phyloP scores from a whole-genome alignment of 2,797 vertebrate species.

The Tokudaia muenninki region DNA sequence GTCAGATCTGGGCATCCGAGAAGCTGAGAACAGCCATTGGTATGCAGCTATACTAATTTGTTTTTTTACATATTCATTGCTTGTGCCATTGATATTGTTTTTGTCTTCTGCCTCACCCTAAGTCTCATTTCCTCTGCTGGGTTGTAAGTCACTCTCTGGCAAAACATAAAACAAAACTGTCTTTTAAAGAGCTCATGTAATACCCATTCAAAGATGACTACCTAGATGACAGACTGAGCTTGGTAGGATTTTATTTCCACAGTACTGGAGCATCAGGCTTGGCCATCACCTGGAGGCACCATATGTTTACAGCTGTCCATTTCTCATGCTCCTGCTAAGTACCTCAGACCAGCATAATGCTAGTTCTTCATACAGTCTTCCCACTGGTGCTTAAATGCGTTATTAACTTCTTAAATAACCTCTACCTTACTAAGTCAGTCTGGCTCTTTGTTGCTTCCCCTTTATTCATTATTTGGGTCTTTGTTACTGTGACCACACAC shows the following conservation, averaged over 20 bases:
- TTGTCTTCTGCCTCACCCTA: not conserved
- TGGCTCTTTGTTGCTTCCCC: not conserved
- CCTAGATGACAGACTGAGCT: not conserved
- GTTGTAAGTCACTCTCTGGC: not conserved
- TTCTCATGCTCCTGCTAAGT: not conserved
- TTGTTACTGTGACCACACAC: not conserved
- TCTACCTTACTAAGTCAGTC: not conserved
- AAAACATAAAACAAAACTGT: not conserved
- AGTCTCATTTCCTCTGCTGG: not conserved
- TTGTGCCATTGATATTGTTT: not conserved
- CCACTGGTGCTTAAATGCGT: not conserved
- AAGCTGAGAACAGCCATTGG: not conserved
- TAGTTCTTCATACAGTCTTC: rapidly evolving
- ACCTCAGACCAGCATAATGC: not conserved
- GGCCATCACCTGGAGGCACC: no score
- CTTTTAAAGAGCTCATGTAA: not conserved
- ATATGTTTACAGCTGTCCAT: no score
- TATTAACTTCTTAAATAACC: not conserved
- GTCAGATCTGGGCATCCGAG: not conserved
- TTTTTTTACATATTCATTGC: not conserved
- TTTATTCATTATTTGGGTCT: not conserved
- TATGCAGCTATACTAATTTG: not conserved
- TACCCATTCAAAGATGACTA: not conserved
- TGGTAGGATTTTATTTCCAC: not conserved
- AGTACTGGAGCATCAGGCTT: not conserved